phyloP scores from a whole-genome alignment of 2,888 invertebrate genomes.

The Odontomyia ornata region DNA sequence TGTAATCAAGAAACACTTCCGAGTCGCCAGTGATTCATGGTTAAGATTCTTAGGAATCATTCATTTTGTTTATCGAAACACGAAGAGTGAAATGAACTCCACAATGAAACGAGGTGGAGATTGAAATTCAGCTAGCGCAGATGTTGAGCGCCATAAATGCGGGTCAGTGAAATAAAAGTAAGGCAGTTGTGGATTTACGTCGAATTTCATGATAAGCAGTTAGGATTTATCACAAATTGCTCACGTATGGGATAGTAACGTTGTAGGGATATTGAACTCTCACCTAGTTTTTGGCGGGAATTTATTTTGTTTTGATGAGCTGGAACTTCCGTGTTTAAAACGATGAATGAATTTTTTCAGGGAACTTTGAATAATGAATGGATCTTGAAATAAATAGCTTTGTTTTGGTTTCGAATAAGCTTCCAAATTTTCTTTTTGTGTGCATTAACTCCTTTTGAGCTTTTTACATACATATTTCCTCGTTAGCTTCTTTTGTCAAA shows the following conservation, averaged over 20 bases:
- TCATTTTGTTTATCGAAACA: slow-evolving; percentile 35
- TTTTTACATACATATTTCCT: too few relatives aligned
- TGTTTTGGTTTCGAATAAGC: too few relatives aligned
- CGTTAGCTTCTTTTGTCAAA: too few relatives aligned
- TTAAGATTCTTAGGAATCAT: slow-evolving; percentile 17
- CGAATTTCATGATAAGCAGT: slow-evolving; percentile 38
- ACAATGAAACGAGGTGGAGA: slow-evolving; percentile 20
- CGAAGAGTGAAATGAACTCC: slow-evolving; percentile 43
- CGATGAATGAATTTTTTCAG: too few relatives aligned
- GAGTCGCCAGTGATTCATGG: slow-evolving; percentile 22
- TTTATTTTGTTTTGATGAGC: too few relatives aligned
- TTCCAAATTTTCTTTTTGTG: too few relatives aligned
- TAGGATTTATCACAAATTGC: slow-evolving; percentile 10
- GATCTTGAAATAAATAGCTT: too few relatives aligned
- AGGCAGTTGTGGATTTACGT: slow-evolving; percentile 17
- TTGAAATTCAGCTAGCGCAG: slow-evolving; percentile 17
- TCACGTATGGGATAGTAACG: too few relatives aligned
- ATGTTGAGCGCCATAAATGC: slow-evolving; percentile 4
- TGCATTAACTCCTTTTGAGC: too few relatives aligned
- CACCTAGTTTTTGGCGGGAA: not conserved
- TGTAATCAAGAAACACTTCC: slow-evolving; percentile 19
- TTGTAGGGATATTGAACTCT: not conserved
- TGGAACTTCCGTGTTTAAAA: too few relatives aligned
- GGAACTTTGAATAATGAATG: too few relatives aligned
- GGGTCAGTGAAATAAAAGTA: slow-evolving; percentile 40